Evolutionary conservation across 2,888 invertebrate species (phyloP), one percentile per base, ranked within the genome.

Genomic region (Phymatocera aterrima): DNA sequence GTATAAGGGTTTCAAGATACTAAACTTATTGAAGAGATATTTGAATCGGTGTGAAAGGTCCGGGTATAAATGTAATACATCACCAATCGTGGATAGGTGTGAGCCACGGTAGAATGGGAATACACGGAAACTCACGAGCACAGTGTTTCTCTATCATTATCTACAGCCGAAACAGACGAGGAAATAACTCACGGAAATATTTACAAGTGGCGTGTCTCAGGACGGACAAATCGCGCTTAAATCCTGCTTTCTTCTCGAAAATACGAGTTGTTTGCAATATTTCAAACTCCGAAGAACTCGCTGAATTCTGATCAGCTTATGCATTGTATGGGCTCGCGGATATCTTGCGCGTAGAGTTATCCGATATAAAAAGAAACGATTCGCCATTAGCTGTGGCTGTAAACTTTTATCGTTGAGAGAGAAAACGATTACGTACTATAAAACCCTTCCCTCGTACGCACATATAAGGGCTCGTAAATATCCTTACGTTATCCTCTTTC

Each of bases 361-460:
- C 18, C 10, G 51, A 43, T 75, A 57, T 75, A 57, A 57, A 75
- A 75, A 57, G 40, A 57, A 75, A 75, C 57, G 54, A 75, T 57
- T 40, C 40, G 75, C 57, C 24, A 24, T 75, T 75, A 75, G 57
- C 31, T 8, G 40, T 40, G 57, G 54, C 34, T 40, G 75, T 75
- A 75, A 75, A 60, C 28, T 57, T 75, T 75, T 57, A 75, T 57
- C 28, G 37, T 21, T 51, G 34, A 57, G 37, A 37, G 18, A 72
- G 72, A 51, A 28, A 51, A 51, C 34, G 51, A 72, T 72, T 72
- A 48, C 51, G 31, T 31, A 28, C 51, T 21, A 72, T 72, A 46
- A n/a, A 48, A 18, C 48, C 43, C 48, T 72, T 51, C 48, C n/a
- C 51, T 48, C 68, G 43, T 68, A 68, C 28, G 24, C 28, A n/a